Evolutionary conservation across 1,140 invertebrate species (phyloP), one percentile per base, ranked within the genome.

Genomic region (Lepidurus arcticus): DNA sequence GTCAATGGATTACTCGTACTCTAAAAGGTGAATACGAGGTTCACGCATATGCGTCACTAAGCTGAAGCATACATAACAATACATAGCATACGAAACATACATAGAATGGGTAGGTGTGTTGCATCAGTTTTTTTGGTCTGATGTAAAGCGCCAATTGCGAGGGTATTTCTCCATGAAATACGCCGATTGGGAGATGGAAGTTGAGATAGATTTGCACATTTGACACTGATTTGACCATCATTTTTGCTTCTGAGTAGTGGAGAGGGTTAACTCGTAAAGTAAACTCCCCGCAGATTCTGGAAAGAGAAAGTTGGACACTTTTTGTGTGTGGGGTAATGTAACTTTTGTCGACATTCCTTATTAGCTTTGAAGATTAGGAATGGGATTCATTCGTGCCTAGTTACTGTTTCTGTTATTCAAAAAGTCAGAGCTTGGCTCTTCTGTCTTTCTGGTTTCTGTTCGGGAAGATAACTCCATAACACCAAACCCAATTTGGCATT

Each of bases 331-430:
- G 53, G n/a, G 8, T 65, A 65, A 65, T 65, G 53, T 21, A 65
- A 65, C 16, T 65, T 65, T 65, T 65, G 16, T 65, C 16, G 21
- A 65, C 8, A 65, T 65, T 65, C 53, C 13, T 21, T 65, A 16
- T 65, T n/a, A n/a, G 13, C 9, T 21, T 65, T 65, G 45, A 65
- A 34, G 34, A 34, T 34, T 34, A 34, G 53, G n/a, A 65, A 11
- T 21, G n/a, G n/a, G 53, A 13, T 65, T 16, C 53, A 65, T 65
- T 65, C 53, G 53, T 65, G 53, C 53, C 21, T 65, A 65, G 16
- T 65, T 65, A 65, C 53, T 65, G 53, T 65, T 65, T 65, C 53
- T n/a, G 9, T 65, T n/a, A 65, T 65, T 65, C 53, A 65, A 16
- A 65, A 65, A 65, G 21, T 65, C 53, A 9, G 21, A 21, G 53